Conservation (phyloP, 2,888 invertebrate species). For the Synergus umbraculus region DNA sequence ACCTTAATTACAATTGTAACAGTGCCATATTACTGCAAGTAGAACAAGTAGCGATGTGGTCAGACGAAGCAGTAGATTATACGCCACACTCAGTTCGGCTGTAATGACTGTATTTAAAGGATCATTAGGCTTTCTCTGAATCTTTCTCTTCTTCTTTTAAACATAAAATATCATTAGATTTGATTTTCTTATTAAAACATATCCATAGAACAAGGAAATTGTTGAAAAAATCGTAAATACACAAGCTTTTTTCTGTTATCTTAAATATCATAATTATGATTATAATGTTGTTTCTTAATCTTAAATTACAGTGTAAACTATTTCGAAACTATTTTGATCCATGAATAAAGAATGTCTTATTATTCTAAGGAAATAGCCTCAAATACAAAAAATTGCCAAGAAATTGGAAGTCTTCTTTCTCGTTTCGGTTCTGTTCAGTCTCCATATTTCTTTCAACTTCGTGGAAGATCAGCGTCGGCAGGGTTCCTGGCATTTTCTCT, state of each 20-base stretch:
- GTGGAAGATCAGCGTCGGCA: slow-evolving; percentile 53
- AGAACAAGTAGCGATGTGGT: slow-evolving; percentile 23
- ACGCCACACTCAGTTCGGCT: neutral
- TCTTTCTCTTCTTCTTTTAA: neutral
- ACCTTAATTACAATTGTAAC: neutral
- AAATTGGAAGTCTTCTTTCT: slow-evolving; percentile 38
- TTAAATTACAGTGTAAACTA: neutral
- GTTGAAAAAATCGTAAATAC: neutral
- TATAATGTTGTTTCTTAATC: neutral
- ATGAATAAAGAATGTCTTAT: slow-evolving; percentile 9
- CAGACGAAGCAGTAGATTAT: slow-evolving; percentile 30
- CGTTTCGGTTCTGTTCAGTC: slow-evolving; percentile 43
- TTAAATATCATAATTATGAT: neutral
- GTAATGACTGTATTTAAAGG: neutral
- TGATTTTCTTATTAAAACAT: neutral
- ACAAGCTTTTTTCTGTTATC: no score
- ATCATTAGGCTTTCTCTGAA: neutral
- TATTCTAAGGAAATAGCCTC: slow-evolving; percentile 15
- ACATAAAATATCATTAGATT: neutral
- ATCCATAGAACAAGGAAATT: neutral
- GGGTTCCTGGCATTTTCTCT: slow-evolving; percentile 55
- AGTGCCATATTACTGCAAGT: slow-evolving; percentile 27
- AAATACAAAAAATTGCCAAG: slow-evolving; percentile 20
- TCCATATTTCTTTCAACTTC: slow-evolving; percentile 50
- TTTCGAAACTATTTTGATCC: neutral